Base-by-base conservation (phyloP, 2,797 vertebrate genomes). In the Mus spretus region DNA sequence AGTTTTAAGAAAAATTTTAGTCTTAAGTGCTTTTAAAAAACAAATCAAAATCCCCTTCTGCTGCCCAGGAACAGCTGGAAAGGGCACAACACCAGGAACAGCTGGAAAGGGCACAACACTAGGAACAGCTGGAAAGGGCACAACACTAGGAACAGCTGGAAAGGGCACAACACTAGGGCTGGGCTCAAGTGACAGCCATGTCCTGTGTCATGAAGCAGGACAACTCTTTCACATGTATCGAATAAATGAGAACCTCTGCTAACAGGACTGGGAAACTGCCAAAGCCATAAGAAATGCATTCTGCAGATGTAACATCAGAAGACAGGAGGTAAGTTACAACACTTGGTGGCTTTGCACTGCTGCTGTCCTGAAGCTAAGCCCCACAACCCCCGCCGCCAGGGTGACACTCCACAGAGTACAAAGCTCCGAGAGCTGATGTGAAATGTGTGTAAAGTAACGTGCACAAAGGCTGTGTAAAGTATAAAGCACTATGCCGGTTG, bases 21-120 rank as follows among this genome's bases (percentile, higher is more conserved):
- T 92, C 90, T 95, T 90, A 82, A 93, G 87, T 74, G 65, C 90
- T 91, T 96, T 97, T n/a, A 70, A 93, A 95, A 24, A 80, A 31
- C 37, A 80, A 78, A 61, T 50, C 59, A 40, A 87, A 94, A 89
- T 7, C 13, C 13, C 70, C 22, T 91, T 90, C 57, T 50, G 59
- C 19, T 82, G 37, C 37, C 55, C 28, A 89, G 37, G 78, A 86
- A 26, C 2, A 34, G 50, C 26, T 34, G 7, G 81, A 74, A 92
- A 93, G 82, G 85, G 14, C 26, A 57, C 24, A 59, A 55, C 50
- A 57, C 6, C 4, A 79, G 83, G 61, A 85, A 26, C 2, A 34
- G 50, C 26, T 34, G 7, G 81, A 74, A 92, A 93, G 82, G 85
- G 14, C 26, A 57, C 24, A 59, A 55, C 50, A 57, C 6, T 4